Evolutionary conservation across 2,888 invertebrate genomes (phyloP), one percentile per base, ranked within the genome.

Genomic region (Cataglyphis rosenhaueri): DNA sequence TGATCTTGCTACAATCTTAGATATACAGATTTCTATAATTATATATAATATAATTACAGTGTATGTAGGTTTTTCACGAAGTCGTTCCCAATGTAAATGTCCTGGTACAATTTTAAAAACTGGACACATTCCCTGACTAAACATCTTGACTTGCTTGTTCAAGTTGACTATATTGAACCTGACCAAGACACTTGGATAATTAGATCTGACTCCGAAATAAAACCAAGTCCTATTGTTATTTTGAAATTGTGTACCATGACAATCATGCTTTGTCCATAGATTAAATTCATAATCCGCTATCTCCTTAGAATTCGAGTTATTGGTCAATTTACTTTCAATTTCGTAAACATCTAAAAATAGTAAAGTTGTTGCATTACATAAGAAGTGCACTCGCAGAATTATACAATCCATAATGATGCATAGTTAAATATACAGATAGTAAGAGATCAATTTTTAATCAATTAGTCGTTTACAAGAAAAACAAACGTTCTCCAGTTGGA

Each of bases 191-290:
- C 95, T 95, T 41, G 96, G 95, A 88, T 95, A 95, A 79, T 93
- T 92, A 2, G 96, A 96, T 92, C 96, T 96, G 71, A 98, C 95
- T 10, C 98, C 98, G 95, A 98, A 98, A 94, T 98, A 97, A 95
- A 98, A 98, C 98, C 98, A 98, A 1, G 98, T 98, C 86, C 98
- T 96, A 94, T 98, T 98, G 73, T 97, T 97, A 95, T 98, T 98
- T 94, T 98, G 97, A 95, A 96, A 98, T 91, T 97, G 97, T 0
- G 98, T 98, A 35, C 97, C 98, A 62, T 96, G 96, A 95, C 98
- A 98, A 94, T 98, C 98, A 0, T 98, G 98, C 91, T 96, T 96
- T 0, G 98, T 98, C 98, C 98, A 98, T 70, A 98, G 94, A 94
- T 98, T 98, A 93, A 98, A 98, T 95, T 98, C 98, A 95, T 96